Evolutionary conservation across 2,888 invertebrate genomes (phyloP), one percentile per base, ranked within the genome.

Genomic region (Pteria penguin): DNA sequence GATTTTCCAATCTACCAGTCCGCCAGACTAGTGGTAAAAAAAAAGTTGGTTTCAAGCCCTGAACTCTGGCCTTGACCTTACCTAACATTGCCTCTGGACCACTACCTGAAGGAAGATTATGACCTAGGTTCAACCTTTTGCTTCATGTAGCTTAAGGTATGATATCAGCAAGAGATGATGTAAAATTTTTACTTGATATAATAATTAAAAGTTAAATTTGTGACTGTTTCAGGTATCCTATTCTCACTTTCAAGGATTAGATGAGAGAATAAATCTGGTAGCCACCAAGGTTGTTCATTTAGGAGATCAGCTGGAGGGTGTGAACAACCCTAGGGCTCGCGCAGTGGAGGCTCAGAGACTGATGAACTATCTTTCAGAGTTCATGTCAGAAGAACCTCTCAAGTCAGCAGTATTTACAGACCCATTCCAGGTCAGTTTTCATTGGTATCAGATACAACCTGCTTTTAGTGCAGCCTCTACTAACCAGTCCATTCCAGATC

Each of bases 281-380:
- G 98, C 99, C 0, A 98, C 98, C 0, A 97, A 98, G 93, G 99
- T 99, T 0, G 95, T 99, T 62, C 98, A 99, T 93, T 94, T 99
- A n/a, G 99, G 99, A 0, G 99, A 99, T 93, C 99, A 99, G 91
- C 93, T 99, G 60, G 99, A 99, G 88, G 98, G 97, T 82, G 97
- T 99, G 0, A 96, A 98, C 90, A 97, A 96, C 0, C 99, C 99
- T 0, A 93, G 99, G 73, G 96, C 98, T 22, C 94, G 99, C 75
- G 97, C 98, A 0, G 97, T 97, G 0, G 99, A 99, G 88, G 99
- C 99, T 0, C 96, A 98, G 87, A 96, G 96, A 88, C 92, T 99
- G 29, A 95, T 99, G 93, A 96, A 96, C 73, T 96, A 97, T 92
- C 96, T 99, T 92, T 95, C 96, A 2, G 98, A 98, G 90, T 99